Evolutionary conservation across 2,113 vertebrate genomes (phyloP).

Genomic region (Prinia subflava): DNA sequence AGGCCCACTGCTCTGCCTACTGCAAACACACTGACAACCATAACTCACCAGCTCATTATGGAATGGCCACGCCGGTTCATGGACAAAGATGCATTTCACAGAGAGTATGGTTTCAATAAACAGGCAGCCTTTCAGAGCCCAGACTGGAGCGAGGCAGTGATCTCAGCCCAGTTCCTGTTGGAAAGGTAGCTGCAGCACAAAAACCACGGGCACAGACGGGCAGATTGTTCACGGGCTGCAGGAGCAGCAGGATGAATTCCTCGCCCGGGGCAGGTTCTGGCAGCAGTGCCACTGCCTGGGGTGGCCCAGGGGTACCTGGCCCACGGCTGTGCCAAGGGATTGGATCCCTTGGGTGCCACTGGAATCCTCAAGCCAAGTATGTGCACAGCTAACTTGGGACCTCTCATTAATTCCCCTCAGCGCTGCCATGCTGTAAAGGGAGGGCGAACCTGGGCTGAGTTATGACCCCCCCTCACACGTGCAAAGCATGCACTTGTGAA

Average conservation of each 20-base stretch:
- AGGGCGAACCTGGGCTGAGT: neutral
- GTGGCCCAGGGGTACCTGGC: neutral
- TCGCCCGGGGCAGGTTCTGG: neutral
- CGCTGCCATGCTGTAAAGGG: neutral
- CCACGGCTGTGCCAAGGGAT: neutral
- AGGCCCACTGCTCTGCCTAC: neutral
- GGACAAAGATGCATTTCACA: slow-evolving; percentile 60
- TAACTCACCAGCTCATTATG: slow-evolving; percentile 19
- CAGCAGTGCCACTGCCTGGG: neutral
- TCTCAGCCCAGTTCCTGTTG: slow-evolving; percentile 42
- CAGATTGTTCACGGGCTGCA: neutral
- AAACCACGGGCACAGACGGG: neutral
- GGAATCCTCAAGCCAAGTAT: neutral
- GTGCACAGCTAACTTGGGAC: neutral
- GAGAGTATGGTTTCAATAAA: slow-evolving; percentile 54
- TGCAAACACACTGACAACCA: neutral
- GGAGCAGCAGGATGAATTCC: neutral
- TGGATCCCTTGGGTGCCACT: neutral
- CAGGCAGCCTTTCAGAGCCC: slow-evolving; percentile 34
- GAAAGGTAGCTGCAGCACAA: slow-evolving; percentile 18
- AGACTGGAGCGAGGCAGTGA: slow-evolving; percentile 40
- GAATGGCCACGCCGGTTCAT: neutral
- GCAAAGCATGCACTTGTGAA: slow-evolving; percentile 39
- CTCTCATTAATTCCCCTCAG: neutral
- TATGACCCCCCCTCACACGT: neutral